phyloP scores from a whole-genome alignment of 2,797 vertebrate genomes.

The Etheostoma perlongum region DNA sequence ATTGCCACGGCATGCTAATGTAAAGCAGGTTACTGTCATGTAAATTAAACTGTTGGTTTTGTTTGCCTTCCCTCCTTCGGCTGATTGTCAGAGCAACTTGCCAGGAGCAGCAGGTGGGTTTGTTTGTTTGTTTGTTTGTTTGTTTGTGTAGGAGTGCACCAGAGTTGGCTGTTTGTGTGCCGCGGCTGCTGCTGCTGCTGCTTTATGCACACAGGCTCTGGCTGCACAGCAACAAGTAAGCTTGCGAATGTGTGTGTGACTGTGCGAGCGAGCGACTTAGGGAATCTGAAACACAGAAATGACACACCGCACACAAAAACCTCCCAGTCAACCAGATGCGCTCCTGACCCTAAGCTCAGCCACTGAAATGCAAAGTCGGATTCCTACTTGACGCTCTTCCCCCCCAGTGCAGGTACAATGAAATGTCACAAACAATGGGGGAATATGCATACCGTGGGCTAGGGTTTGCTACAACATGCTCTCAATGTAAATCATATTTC shows the following conservation, averaged over 20 bases:
- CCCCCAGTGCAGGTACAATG: conserved; percentile 76
- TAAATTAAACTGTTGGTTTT: conserved; percentile 84
- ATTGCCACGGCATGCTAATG: conserved; percentile 79
- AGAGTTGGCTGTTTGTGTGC: conserved; percentile 69
- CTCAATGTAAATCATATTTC: conserved; percentile 84
- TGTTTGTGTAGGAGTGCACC: conserved; percentile 82
- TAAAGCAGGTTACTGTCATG: conserved; percentile 81
- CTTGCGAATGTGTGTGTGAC: conserved; percentile 13
- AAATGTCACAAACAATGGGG: conserved; percentile 85
- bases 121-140: conserved; percentile 58
- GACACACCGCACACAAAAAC: conserved; percentile 66
- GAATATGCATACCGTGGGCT: conserved; percentile 81
- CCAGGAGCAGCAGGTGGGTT: conserved; percentile 83
- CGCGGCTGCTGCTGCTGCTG: conserved; percentile 33
- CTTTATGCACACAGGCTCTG: conserved; percentile 57
- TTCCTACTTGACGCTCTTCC: conserved; percentile 71
- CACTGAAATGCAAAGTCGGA: conserved; percentile 83
- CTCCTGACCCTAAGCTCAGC: conserved; percentile 82
- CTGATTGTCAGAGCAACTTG: conserved; percentile 80
- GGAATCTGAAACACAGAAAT: conserved; percentile 59
- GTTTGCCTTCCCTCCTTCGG: conserved; percentile 76
- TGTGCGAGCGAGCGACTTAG: conserved; percentile 21
- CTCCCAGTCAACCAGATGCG: conserved; percentile 84
- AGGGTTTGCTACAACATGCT: conserved; percentile 82
- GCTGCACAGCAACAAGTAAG: conserved; percentile 81